phyloP scores from a whole-genome alignment of 2,888 invertebrate genomes.

The Metopia argyrocephala region DNA sequence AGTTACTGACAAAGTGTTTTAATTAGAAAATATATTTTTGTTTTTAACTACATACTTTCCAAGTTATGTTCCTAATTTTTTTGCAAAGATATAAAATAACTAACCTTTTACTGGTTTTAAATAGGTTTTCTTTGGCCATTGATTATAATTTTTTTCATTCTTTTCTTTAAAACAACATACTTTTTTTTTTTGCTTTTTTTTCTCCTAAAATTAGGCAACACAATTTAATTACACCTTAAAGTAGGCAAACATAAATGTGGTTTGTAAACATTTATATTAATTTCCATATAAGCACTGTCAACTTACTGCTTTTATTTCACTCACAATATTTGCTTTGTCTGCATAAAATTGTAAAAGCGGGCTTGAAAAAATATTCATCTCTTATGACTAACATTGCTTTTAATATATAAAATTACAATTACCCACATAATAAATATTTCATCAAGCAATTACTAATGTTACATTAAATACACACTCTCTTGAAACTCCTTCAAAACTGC shows the following conservation, averaged over 20 bases:
- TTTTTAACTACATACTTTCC: too few relatives aligned
- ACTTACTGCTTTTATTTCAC: too few relatives aligned
- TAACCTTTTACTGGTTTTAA: too few relatives aligned
- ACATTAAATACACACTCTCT: slow-evolving; percentile 38
- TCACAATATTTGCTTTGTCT: too few relatives aligned
- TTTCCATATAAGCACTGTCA: background rate
- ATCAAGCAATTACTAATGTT: slow-evolving; percentile 60
- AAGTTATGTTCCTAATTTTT: too few relatives aligned
- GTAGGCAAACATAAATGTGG: background rate
- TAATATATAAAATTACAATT: slow-evolving; percentile 8
- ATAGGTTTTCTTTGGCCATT: too few relatives aligned
- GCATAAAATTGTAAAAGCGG: too few relatives aligned
- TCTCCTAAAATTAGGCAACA: background rate
- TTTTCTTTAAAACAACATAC: slow-evolving; percentile 18
- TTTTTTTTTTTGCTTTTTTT: slow-evolving; percentile 4
- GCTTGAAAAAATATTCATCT: too few relatives aligned
- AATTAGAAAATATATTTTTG: too few relatives aligned
- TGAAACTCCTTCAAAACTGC: slow-evolving; percentile 20
- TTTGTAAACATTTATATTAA: slow-evolving; percentile 9
- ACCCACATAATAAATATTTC: slow-evolving; percentile 58
- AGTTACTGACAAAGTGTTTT: too few relatives aligned
- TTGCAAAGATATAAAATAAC: too few relatives aligned
- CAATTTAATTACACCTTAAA: background rate
- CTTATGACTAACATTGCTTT: background rate
- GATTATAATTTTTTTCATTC: slow-evolving; percentile 51